Base-by-base conservation (phyloP, 1,140 invertebrate genomes). In the Saccostrea echinata region DNA sequence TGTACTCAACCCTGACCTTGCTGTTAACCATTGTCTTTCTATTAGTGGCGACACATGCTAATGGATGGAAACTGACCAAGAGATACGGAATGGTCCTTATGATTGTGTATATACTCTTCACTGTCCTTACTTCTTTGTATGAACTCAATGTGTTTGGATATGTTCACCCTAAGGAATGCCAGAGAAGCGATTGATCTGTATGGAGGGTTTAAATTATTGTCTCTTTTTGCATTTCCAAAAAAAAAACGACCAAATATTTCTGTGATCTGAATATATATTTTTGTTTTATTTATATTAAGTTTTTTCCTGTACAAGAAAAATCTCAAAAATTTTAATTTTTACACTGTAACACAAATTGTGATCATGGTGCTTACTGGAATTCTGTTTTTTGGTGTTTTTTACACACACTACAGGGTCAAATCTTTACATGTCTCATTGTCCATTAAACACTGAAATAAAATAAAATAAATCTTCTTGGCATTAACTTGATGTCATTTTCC, bases 111-210 rank as follows among this genome's bases (percentile, higher is more conserved):
- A 16, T 94, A 0, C 9, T 92, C 3, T 93, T 94, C 84, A 94
- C 92, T 2, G 88, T 92, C 2, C 84, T 94, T 8, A 92, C 94
- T 0, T 92, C 92, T 4, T 55, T 94, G n/a, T 95, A 94, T 91
- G 94, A 94, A 89, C 90, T 94, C 18, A 94, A 95, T 88, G 84
- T 94, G 21, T 94, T 95, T 90, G 94, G 94, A 0, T 93, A 94
- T 88, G 94, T 95, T 82, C 93, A 94, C 81, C 93, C 93, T 11
- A 88, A 90, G 30, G 92, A 93, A 81, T 95, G 94, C 53, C 33
- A 43, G 2, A 84, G 86, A 76, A 76, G 68, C 3, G 68, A 76
- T 76, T 76, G 55, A 61, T 61, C 21, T 61, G 18, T 21, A 61
- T 61, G 18, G 16, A 30, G 13, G 30, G 30, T 43, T 30, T 30